These are phyloP conservation scores for Ovibos moschatus DNA, from an alignment of 2,113 vertebrate genomes.

Conservation along the genomic window DNA sequence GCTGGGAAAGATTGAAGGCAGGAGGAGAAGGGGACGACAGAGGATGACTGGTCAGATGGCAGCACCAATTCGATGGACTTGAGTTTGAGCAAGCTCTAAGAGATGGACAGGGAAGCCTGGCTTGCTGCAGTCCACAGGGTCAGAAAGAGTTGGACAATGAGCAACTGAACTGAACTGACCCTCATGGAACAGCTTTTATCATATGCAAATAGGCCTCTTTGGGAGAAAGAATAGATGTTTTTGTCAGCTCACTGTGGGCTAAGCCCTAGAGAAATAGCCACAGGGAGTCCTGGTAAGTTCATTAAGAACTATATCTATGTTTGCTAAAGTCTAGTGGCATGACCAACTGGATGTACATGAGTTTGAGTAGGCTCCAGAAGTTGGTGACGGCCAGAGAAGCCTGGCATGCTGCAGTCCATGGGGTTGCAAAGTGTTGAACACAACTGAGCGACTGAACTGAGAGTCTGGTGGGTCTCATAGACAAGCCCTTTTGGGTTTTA, in stretches of 20 bases:
- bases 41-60: neutral
- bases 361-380: neutral
- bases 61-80: neutral
- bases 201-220: neutral
- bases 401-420: neutral
- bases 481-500: neutral
- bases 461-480: neutral
- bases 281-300: neutral
- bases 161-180: neutral
- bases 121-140: neutral
- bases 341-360: neutral
- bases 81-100: neutral
- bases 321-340: neutral
- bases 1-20: neutral
- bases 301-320: neutral
- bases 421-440: neutral
- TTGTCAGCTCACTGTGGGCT: neutral
- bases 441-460: neutral
- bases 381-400: neutral
- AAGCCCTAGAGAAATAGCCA: neutral
- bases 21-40: neutral
- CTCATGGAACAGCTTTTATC: neutral
- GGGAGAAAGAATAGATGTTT: neutral
- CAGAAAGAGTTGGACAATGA: neutral
- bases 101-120: neutral